Evolutionary conservation across 2,797 vertebrate species (phyloP).

Genomic region (Poecilia picta): DNA sequence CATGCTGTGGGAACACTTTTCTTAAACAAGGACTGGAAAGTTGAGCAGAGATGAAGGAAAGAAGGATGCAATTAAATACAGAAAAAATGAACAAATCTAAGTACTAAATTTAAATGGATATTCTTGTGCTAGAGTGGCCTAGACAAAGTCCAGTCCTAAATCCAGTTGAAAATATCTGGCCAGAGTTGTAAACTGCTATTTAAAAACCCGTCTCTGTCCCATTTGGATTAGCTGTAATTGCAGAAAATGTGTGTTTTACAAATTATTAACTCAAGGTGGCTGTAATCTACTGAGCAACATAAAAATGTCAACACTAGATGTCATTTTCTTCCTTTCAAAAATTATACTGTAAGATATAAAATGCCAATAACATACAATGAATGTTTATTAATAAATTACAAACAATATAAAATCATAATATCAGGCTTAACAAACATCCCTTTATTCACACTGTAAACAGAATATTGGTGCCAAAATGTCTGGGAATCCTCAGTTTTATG

Average conservation of each 20-base stretch:
- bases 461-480: conserved; percentile 43
- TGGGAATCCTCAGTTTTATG: conserved; percentile 30
- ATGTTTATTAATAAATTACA: conserved; percentile 33
- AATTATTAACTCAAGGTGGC: not conserved
- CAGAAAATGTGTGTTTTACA: not conserved
- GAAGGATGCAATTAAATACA: not conserved
- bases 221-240: not conserved
- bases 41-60: not conserved
- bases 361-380: conserved; percentile 10
- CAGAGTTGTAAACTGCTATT: not conserved
- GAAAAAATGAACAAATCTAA: not conserved
- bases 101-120: not conserved
- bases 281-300: not conserved
- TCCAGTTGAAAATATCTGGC: not conserved
- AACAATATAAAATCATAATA: conserved; percentile 26
- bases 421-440: conserved; percentile 26
- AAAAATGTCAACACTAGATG: not conserved
- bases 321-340: not conserved
- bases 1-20: not conserved
- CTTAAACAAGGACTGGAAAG: not conserved
- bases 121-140: not conserved
- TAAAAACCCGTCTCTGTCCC: not conserved
- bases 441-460: conserved; percentile 18
- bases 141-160: not conserved
- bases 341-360: not conserved